These are phyloP conservation scores for Eurytoma adleriae DNA, from an alignment of 2,888 invertebrate genomes.

Conservation along the genomic window DNA sequence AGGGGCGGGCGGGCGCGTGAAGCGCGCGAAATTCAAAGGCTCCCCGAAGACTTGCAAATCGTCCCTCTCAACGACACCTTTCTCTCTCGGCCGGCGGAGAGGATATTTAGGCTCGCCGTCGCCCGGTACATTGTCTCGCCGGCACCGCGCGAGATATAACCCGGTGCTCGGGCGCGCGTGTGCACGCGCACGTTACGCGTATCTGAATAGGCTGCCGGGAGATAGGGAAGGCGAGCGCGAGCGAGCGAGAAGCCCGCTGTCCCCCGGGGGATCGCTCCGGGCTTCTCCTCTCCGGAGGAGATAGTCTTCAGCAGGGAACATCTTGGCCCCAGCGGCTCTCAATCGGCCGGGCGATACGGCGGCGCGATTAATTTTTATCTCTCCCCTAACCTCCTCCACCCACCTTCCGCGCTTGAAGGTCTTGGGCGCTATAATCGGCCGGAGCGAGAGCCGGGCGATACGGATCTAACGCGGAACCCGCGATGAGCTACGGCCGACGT, in stretches of 20 bases:
- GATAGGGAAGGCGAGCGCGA: conserved; percentile 68
- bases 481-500: background rate
- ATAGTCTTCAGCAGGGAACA: conserved; percentile 75
- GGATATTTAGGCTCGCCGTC: conserved; percentile 67
- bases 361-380: conserved; percentile 53
- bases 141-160: conserved; percentile 53
- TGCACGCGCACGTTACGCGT: conserved; percentile 60
- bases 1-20: background rate
- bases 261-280: conserved; percentile 64
- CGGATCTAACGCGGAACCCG: no score
- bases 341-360: conserved; percentile 47
- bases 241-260: conserved; percentile 67
- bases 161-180: conserved; percentile 63
- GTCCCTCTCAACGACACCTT: background rate
- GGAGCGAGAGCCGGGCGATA: background rate
- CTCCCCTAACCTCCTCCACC: no score
- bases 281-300: conserved; percentile 71
- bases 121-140: conserved; percentile 67
- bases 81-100: background rate
- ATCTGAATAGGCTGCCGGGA: conserved; percentile 71
- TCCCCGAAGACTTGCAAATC: conserved; percentile 8
- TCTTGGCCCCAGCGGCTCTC: conserved; percentile 72
- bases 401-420: no score
- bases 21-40: background rate
- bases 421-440: no score